phyloP scores from a whole-genome alignment of 2,888 invertebrate genomes.

The Electrophaes corylata region DNA sequence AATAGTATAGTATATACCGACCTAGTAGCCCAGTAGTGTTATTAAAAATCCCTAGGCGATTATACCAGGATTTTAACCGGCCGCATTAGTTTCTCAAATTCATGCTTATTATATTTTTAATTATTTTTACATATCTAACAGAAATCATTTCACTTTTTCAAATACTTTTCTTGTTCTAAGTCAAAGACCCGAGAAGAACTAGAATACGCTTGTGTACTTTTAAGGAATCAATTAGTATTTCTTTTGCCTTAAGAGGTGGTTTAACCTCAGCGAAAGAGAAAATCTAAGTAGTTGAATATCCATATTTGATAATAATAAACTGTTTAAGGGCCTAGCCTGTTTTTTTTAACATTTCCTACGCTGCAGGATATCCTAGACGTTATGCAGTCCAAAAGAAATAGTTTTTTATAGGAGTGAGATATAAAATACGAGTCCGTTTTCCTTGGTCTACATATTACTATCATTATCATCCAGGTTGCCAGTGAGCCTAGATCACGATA shows the following conservation, averaged over 20 bases:
- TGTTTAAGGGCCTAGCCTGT: not conserved
- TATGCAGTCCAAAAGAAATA: too few species aligned
- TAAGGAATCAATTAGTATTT: constrained; percentile 14
- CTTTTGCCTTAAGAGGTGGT: constrained; percentile 17
- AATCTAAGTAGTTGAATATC: constrained; percentile 19
- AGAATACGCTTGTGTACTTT: constrained; percentile 15
- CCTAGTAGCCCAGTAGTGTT: too few species aligned
- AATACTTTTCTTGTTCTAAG: not conserved
- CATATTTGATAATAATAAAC: constrained; percentile 4
- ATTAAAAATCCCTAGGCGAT: too few species aligned
- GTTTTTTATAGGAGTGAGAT: too few species aligned
- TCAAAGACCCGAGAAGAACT: constrained; percentile 30
- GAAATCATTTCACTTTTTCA: not conserved
- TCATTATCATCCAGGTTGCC: too few species aligned
- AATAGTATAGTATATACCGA: too few species aligned
- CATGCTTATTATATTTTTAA: not conserved
- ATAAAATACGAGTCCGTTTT: too few species aligned
- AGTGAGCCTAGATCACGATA: too few species aligned
- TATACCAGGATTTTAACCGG: too few species aligned
- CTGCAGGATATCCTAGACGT: not conserved
- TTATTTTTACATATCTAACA: not conserved
- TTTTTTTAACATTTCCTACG: too few species aligned
- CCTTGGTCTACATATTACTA: too few species aligned
- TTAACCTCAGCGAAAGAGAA: constrained; percentile 35
- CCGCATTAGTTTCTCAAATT: too few species aligned